Conservation (phyloP, 2,888 invertebrate genomes). For the Halictus quadricinctus region DNA sequence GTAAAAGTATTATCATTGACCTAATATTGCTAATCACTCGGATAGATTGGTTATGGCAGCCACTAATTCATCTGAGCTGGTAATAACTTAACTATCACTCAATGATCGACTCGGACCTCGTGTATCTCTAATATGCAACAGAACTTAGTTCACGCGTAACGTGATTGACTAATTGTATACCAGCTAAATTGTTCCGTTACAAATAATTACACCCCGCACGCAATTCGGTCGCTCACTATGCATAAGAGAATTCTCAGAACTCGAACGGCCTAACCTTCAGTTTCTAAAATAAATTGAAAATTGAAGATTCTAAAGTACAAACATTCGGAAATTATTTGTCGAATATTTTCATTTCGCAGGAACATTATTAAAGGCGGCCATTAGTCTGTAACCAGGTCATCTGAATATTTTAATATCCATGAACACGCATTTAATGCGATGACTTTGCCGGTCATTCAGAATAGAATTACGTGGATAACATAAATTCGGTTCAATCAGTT, state of each 20-base stretch:
- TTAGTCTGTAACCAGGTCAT: background rate
- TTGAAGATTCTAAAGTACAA: background rate
- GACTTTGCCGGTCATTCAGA: background rate
- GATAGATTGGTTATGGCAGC: background rate
- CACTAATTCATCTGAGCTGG: background rate
- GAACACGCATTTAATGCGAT: background rate
- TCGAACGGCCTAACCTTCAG: background rate
- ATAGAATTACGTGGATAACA: slow-evolving; percentile 6
- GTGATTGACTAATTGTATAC: slow-evolving; percentile 23
- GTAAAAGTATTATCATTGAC: background rate
- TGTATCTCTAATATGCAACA: slow-evolving; percentile 12
- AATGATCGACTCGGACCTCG: background rate
- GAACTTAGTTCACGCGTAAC: slow-evolving; percentile 14
- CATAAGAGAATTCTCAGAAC: background rate
- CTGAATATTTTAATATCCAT: background rate
- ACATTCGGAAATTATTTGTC: background rate
- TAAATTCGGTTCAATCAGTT: slow-evolving; percentile 13
- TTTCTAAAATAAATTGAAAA: background rate
- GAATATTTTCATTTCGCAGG: background rate
- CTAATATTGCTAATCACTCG: background rate
- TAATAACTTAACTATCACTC: background rate
- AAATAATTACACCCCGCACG: slow-evolving; percentile 32
- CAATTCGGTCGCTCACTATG: slow-evolving; percentile 15
- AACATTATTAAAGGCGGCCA: background rate
- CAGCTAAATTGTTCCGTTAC: slow-evolving; percentile 25